Conservation (phyloP, 2,113 vertebrate genomes). For the Ictalurus punctatus region DNA sequence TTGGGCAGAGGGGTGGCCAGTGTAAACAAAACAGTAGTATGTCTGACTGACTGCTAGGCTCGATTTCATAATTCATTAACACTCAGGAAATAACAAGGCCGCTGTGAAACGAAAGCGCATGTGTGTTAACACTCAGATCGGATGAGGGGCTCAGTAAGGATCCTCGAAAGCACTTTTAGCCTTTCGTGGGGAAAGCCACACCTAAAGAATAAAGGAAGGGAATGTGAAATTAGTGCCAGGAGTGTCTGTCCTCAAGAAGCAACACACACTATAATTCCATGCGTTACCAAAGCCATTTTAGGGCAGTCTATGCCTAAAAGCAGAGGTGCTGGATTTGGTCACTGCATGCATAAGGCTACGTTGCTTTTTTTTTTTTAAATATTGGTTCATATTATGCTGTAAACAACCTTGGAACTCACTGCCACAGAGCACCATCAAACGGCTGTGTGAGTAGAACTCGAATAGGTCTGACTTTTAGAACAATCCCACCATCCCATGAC, state of each 20-base stretch:
- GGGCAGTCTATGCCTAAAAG: conserved; percentile 28
- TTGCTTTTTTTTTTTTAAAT: not conserved
- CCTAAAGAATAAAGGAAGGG: conserved; percentile 91
- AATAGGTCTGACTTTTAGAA: not conserved
- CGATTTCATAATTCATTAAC: conserved; percentile 69
- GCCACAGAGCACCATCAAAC: conserved; percentile 27
- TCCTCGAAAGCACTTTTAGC: conserved; percentile 87
- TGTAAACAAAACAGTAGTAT: conserved; percentile 55
- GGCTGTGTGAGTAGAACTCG: conserved; percentile 27
- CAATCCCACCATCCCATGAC: conserved; percentile 9
- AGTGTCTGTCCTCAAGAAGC: conserved; percentile 55
- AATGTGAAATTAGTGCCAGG: conserved; percentile 83
- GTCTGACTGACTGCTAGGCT: conserved; percentile 85
- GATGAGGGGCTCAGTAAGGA: conserved; percentile 88
- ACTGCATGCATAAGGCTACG: conserved; percentile 12
- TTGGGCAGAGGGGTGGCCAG: conserved; percentile 46
- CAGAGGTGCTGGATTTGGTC: conserved; percentile 4
- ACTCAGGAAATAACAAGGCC: conserved; percentile 69
- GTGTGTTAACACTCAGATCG: conserved; percentile 81
- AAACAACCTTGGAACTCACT: conserved; percentile 24
- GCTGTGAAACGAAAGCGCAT: conserved; percentile 84
- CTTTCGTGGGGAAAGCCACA: conserved; percentile 92
- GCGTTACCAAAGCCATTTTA: conserved; percentile 41
- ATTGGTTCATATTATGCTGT: conserved; percentile 14
- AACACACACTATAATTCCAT: conserved; percentile 44